Evolutionary conservation across 2,113 vertebrate genomes (phyloP), one percentile per base, ranked within the genome.

Genomic region (Drymodes brunneopygia): DNA sequence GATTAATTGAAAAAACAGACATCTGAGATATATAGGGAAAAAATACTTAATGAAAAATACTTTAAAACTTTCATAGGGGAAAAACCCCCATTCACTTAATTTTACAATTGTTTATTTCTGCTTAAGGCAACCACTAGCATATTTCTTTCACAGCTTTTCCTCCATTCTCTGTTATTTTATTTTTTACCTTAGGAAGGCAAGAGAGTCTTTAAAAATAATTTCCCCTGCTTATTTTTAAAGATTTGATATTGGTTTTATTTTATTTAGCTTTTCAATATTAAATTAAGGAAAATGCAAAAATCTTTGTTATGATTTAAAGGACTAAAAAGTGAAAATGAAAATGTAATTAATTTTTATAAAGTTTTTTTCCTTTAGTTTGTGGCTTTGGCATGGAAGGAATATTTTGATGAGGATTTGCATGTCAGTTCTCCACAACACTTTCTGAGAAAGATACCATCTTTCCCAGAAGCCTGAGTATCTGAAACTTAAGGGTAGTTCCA

Each of bases 211-310:
- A 15, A 66, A 89, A 87, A 72, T 38, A 10, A 10, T 50, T 31
- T 2, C 1, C 1, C 7, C 23, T 0, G 0, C 24, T 48, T 47
- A 38, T 69, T 69, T 69, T 84, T 62, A 90, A 48, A 9, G 45
- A 48, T 3, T n/a, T 58, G 15, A 35, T 3, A n/a, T 44, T 33
- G 2, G 0, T 47, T 81, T 79, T 70, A 1, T 10, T 84, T 69
- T 19, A 50, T 42, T 82, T 73, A 53, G 6, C 0, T 81, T 71
- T 71, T 33, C 6, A 48, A 17, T 57, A 16, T 65, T 31, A 75
- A 79, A 65, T 60, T 44, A 87, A 53, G 8, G 10, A 71, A 73
- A 87, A 36, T 7, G 7, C 3, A 47, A 12, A 47, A 44, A 33
- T 57, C 3, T 53, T 65, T 62, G 4, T 40, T 72, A 67, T 7